Base-by-base conservation (phyloP, 2,797 vertebrate genomes). In the Staurois parvus region DNA sequence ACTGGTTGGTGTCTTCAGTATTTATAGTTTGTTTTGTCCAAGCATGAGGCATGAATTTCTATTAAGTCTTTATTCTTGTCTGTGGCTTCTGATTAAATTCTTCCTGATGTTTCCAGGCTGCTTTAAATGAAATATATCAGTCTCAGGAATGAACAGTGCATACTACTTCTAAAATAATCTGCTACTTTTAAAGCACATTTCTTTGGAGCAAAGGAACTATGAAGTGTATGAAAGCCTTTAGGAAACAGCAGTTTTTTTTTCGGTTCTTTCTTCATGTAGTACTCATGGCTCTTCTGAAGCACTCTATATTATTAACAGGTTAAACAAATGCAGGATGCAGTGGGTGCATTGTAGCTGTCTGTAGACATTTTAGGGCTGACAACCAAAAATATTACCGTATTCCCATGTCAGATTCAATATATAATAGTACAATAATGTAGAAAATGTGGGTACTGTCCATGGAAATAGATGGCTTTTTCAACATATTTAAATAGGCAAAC, bases 161-260 rank as follows among this genome's bases (percentile, higher is more conserved):
- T 45, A 30, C 26, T 13, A 42, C 34, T 48, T 15, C n/a, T 62
- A 68, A 37, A 86, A 78, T 72, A 52, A 78, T 42, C 59, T 40
- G 37, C 29, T 73, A 30, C 56, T 86, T 82, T 77, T 86, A 72
- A 76, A 82, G 40, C n/a, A 72, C 64, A 82, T 82, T 86, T 77
- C 66, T 64, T 42, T 76, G 67, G 13, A 32, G n/a, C 48, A 64
- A 40, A 73, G 59, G 68, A 69, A 77, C 67, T 42, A 34, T 78
- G 67, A 72, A 82, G 79, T 86, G 67, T 37, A 56, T 83, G 78
- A 83, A 86, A 86, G 85, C 85, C 67, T 86, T 77, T 62, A 37
- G 29, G 62, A 68, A 85, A 11, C 30, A 67, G 68, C 69, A 73
- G 40, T 17, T 29, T 77, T 77, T 77, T 77, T 81, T 32, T 42